Percentiles rank a stretch among this genome's conserved stretches.
phyloP scores from a whole-genome alignment of 2,888 invertebrate species.

The Syrista parreyssii region DNA sequence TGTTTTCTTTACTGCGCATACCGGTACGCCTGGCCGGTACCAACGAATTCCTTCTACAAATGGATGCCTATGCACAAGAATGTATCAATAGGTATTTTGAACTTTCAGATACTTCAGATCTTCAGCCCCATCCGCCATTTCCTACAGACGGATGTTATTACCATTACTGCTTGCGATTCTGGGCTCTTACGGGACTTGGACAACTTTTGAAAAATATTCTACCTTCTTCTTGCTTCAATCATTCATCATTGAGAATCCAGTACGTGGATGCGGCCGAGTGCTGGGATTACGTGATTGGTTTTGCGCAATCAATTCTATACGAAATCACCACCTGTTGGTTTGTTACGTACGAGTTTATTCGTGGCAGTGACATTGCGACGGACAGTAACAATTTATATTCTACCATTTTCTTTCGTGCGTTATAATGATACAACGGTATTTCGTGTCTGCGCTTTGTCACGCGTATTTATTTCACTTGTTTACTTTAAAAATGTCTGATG shows the following conservation, averaged over 20 bases:
- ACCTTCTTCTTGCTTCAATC: no score
- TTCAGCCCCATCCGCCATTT: not conserved
- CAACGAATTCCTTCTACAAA: not conserved
- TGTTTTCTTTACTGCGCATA: slow-evolving; percentile 4
- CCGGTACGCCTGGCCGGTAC: not conserved
- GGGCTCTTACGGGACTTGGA: not conserved
- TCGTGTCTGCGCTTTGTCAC: not conserved
- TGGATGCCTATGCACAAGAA: not conserved
- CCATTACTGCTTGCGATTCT: not conserved
- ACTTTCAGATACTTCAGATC: not conserved
- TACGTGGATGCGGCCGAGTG: not conserved
- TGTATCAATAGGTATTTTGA: not conserved
- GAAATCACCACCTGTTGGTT: not conserved
- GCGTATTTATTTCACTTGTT: not conserved
- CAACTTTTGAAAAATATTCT: no score
- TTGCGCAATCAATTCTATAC: slow-evolving; percentile 1
- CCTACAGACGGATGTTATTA: not conserved
- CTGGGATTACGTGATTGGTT: not conserved
- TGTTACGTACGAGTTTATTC: slow-evolving; percentile 7
- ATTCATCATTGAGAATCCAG: no score
- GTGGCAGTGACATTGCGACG: slow-evolving; percentile 2
- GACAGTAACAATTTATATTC: not conserved
- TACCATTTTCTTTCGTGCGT: not conserved
- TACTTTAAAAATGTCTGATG: not conserved
- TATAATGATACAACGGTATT: not conserved